Conservation (phyloP, 2,888 invertebrate species). For the Aspidapion aeneum region DNA sequence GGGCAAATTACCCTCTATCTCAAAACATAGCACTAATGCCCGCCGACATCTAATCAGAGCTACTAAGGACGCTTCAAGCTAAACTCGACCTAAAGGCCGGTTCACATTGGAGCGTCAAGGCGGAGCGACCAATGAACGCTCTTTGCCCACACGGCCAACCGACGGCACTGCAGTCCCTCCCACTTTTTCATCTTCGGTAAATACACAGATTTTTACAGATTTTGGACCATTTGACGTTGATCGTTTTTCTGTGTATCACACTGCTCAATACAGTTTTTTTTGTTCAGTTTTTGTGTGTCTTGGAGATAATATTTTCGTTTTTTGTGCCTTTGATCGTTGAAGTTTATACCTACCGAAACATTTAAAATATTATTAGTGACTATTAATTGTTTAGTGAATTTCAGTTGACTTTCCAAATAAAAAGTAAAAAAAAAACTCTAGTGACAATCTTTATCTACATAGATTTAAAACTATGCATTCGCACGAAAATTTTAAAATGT, state of each 20-base stretch:
- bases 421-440: too few species aligned
- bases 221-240: background rate
- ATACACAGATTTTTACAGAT: background rate
- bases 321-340: too few species aligned
- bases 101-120: conserved; percentile 30
- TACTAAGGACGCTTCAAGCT: conserved; percentile 40
- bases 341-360: too few species aligned
- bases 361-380: background rate
- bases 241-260: background rate
- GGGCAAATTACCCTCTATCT: conserved; percentile 10
- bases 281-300: conserved; percentile 6
- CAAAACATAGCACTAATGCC: conserved; percentile 40
- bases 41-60: conserved; percentile 46
- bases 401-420: too few species aligned
- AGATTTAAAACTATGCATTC: conserved; percentile 26
- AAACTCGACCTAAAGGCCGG: conserved; percentile 33
- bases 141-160: conserved; percentile 43
- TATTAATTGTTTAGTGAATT: background rate
- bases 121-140: conserved; percentile 41
- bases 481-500: conserved; percentile 32
- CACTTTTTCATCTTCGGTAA: background rate
- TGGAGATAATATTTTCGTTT: conserved; percentile 4
- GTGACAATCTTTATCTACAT: too few species aligned
- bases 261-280: background rate
- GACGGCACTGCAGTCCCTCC: conserved; percentile 32